A percentile compares a stretch with the other conserved stretches of the same genome.
Evolutionary conservation across 2,113 vertebrate species (phyloP).

Genomic region (Odocoileus hemionus): DNA sequence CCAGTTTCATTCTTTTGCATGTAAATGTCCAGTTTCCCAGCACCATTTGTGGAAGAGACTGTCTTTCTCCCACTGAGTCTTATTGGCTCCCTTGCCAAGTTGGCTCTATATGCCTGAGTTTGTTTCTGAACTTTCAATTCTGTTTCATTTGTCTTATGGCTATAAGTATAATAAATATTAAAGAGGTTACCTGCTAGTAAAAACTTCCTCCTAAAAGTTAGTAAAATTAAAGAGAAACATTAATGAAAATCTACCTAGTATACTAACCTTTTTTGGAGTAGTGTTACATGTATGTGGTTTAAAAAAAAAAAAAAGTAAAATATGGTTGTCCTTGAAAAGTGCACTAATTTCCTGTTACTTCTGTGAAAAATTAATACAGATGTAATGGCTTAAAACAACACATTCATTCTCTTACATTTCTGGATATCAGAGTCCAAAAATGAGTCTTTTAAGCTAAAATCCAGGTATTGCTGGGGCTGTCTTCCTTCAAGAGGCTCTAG

Average conservation of each 20-base stretch:
- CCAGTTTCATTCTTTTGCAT: neutral
- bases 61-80: neutral
- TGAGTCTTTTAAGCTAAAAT: neutral
- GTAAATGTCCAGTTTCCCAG: neutral
- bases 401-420: neutral
- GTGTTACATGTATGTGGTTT: neutral
- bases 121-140: neutral
- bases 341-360: neutral
- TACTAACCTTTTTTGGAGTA: neutral
- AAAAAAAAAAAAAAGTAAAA: neutral
- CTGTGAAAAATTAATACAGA: neutral
- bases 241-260: neutral
- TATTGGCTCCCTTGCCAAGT: neutral
- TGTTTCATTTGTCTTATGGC: neutral
- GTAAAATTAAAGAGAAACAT: neutral
- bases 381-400: neutral
- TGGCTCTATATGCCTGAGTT: neutral
- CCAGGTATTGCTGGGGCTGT: neutral
- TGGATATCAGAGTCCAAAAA: neutral
- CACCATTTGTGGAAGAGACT: neutral
- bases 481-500: neutral
- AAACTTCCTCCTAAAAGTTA: neutral
- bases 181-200: neutral
- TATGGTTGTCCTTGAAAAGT: neutral
- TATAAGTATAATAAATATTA: neutral